phyloP scores from a whole-genome alignment of 1,140 invertebrate genomes.

The Oryzaephilus surinamensis region DNA sequence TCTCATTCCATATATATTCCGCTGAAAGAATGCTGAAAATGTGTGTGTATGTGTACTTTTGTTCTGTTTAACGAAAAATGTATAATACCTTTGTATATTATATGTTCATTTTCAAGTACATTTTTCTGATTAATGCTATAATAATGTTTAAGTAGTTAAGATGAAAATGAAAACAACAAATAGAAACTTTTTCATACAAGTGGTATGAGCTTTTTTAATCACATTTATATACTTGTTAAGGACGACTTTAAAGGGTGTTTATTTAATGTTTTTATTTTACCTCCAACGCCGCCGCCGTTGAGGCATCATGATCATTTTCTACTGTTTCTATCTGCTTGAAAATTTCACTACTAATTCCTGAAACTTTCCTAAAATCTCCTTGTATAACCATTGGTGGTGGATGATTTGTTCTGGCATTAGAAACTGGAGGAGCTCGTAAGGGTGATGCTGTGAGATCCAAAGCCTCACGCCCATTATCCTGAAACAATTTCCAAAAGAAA shows the following conservation, averaged over 20 bases:
- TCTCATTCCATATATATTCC: too few relatives aligned
- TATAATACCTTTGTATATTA: too few relatives aligned
- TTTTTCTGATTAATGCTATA: too few relatives aligned
- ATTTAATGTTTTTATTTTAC: too few relatives aligned
- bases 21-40: too few relatives aligned
- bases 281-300: constrained; percentile 80
- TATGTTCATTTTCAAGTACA: too few relatives aligned
- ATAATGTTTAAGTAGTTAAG: too few relatives aligned
- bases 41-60: too few relatives aligned
- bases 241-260: too few relatives aligned
- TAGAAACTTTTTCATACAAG: not conserved
- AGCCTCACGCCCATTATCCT: constrained; percentile 79
- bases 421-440: constrained; percentile 63
- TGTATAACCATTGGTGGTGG: constrained; percentile 81
- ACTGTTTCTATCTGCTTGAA: constrained; percentile 93
- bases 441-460: constrained; percentile 83
- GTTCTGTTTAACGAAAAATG: too few relatives aligned
- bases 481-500: constrained; percentile 29
- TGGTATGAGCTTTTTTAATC: not conserved
- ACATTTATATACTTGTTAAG: not conserved
- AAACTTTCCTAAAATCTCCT: constrained; percentile 87
- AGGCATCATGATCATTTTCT: constrained; percentile 88
- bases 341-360: constrained; percentile 89
- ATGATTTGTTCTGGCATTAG: constrained; percentile 55
- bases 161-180: too few relatives aligned